phyloP scores from a whole-genome alignment of 23 tunicate species.

The Corella eumyota region DNA sequence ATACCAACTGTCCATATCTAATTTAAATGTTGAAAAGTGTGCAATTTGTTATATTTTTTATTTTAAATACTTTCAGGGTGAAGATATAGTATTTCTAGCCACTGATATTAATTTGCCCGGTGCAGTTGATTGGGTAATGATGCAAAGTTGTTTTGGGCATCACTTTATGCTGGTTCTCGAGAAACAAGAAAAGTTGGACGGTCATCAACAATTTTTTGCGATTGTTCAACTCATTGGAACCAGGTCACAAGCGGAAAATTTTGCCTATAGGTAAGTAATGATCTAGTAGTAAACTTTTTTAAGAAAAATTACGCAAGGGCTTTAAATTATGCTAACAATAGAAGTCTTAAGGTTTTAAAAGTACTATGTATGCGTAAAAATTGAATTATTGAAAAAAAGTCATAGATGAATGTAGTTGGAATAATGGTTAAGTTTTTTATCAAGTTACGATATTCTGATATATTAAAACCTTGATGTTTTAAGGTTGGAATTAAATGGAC shows the following conservation, averaged over 20 bases:
- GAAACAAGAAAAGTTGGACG: constrained; percentile 91
- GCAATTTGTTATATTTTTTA: no score
- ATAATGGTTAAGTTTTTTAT: no score
- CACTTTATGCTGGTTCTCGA: constrained; percentile 97
- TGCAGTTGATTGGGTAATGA: constrained; percentile 99
- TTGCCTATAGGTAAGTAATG: constrained; percentile 95
- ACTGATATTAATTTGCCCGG: constrained; percentile 96
- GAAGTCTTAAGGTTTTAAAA: no score
- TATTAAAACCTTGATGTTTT: no score
- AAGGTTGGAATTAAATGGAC: constrained; percentile 96
- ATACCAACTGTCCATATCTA: no score
- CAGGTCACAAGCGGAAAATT: constrained; percentile 84
- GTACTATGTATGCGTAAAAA: no score
- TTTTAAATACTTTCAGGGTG: constrained; percentile 47
- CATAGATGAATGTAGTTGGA: no score
- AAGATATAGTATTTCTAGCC: constrained; percentile 95
- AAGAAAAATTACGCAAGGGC: neutral
- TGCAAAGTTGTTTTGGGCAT: constrained; percentile 95
- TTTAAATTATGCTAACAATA: no score
- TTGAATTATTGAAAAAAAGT: no score
- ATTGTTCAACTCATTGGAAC: constrained; percentile 96
- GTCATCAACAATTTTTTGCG: constrained; percentile 95
- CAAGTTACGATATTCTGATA: no score
- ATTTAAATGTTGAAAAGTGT: no score
- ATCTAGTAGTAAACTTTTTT: neutral